A percentile compares a stretch with the other conserved stretches of the same genome.
Evolutionary conservation across 2,797 vertebrate species (phyloP).

Genomic region (Enteromius anoplus): DNA sequence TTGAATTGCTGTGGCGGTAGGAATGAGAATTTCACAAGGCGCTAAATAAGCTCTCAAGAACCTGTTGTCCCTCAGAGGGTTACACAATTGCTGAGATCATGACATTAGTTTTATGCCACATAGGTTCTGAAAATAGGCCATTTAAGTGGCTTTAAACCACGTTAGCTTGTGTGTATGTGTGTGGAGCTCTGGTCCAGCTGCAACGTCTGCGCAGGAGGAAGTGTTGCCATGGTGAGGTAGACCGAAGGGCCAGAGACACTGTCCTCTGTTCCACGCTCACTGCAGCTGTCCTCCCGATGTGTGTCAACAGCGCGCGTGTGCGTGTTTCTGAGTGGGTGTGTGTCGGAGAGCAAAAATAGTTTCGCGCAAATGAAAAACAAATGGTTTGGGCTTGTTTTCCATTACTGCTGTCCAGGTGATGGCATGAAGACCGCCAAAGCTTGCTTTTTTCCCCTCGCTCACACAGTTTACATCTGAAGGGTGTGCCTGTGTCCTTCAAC

Average conservation of each 20-base stretch:
- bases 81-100: slow-evolving; percentile 2
- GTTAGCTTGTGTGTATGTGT: slow-evolving; percentile 40
- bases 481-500: slow-evolving; percentile 55
- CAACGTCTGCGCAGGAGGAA: slow-evolving; percentile 73
- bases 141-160: slow-evolving; percentile 24
- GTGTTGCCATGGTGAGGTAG: slow-evolving; percentile 81
- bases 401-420: slow-evolving; percentile 54
- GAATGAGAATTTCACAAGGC: slow-evolving; percentile 3
- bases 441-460: not conserved
- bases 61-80: slow-evolving; percentile 11
- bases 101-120: slow-evolving; percentile 18
- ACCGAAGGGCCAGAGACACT: slow-evolving; percentile 69
- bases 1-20: not conserved
- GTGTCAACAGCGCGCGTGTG: slow-evolving; percentile 42
- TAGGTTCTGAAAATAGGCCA: slow-evolving; percentile 25
- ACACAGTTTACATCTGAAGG: slow-evolving; percentile 42
- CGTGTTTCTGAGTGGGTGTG: slow-evolving; percentile 45
- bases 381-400: slow-evolving; percentile 48
- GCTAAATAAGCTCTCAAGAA: not conserved
- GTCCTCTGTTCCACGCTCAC: slow-evolving; percentile 62
- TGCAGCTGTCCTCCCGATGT: slow-evolving; percentile 65
- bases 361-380: slow-evolving; percentile 54
- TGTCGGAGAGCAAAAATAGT: slow-evolving; percentile 49
- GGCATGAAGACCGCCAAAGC: slow-evolving; percentile 35
- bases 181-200: slow-evolving; percentile 72